These are phyloP conservation scores for Corythaixoides concolor DNA, from an alignment of 2,113 vertebrate genomes.

Conservation along the genomic window DNA sequence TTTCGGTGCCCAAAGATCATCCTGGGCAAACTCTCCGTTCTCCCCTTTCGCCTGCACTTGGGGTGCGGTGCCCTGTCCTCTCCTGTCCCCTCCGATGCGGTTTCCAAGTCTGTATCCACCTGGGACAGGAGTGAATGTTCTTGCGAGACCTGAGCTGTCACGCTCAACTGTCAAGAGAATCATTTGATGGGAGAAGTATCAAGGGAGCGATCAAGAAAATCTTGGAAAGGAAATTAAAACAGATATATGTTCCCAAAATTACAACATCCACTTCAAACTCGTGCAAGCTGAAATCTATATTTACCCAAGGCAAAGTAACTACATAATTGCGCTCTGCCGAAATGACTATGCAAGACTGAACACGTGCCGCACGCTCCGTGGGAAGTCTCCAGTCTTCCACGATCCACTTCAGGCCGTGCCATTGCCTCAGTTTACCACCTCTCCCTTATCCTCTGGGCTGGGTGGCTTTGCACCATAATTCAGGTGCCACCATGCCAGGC, in stretches of 20 bases:
- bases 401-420: background rate
- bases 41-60: no score
- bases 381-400: background rate
- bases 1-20: background rate
- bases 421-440: background rate
- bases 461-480: background rate
- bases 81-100: background rate
- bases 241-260: background rate
- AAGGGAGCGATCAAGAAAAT: background rate
- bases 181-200: background rate
- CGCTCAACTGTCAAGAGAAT: background rate
- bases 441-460: rapidly evolving
- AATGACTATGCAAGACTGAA: background rate
- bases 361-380: rapidly evolving
- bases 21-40: background rate
- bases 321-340: background rate
- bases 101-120: background rate
- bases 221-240: background rate
- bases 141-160: background rate
- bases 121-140: background rate
- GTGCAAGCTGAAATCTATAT: background rate
- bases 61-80: background rate
- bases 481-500: background rate
- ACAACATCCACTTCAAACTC: background rate
- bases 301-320: background rate